Evolutionary conservation across 2,113 vertebrate genomes (phyloP).

Genomic region (Callospermophilus lateralis): DNA sequence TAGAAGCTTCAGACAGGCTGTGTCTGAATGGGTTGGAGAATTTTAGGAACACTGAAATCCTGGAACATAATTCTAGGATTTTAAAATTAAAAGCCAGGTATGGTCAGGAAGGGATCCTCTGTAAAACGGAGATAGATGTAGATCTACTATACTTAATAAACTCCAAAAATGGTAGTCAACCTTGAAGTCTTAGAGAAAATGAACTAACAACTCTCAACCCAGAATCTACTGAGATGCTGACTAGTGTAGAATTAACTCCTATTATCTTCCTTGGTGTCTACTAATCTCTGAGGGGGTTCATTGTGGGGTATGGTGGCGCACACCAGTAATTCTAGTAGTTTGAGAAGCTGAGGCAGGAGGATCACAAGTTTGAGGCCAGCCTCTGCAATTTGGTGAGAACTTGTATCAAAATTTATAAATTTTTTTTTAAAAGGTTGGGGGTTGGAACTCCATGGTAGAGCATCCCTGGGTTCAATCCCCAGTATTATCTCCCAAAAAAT

Average conservation of each 20-base stretch:
- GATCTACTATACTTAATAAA: not conserved
- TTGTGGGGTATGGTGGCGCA: too few relatives aligned
- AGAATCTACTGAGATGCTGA: not conserved
- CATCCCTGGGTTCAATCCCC: too few relatives aligned
- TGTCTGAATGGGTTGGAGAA: not conserved
- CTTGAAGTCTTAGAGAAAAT: not conserved
- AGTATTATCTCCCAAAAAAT: too few relatives aligned
- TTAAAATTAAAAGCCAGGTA: not conserved
- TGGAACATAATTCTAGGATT: not conserved
- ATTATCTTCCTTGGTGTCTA: constrained; percentile 32
- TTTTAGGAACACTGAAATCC: not conserved
- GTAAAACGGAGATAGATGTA: not conserved
- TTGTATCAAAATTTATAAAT: too few relatives aligned
- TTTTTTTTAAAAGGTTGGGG: too few relatives aligned
- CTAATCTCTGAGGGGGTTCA: not conserved
- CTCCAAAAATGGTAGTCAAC: not conserved
- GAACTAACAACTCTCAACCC: constrained; percentile 46
- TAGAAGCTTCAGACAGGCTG: not conserved
- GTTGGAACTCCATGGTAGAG: too few relatives aligned
- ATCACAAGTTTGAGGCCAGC: too few relatives aligned
- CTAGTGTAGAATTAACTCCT: constrained; percentile 11
- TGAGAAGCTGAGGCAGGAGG: too few relatives aligned
- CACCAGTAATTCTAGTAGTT: too few relatives aligned
- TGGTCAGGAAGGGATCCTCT: not conserved
- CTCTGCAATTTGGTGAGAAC: too few relatives aligned